Base-by-base conservation (phyloP, 2,888 invertebrate genomes). In the Platerodrilus igneus region DNA sequence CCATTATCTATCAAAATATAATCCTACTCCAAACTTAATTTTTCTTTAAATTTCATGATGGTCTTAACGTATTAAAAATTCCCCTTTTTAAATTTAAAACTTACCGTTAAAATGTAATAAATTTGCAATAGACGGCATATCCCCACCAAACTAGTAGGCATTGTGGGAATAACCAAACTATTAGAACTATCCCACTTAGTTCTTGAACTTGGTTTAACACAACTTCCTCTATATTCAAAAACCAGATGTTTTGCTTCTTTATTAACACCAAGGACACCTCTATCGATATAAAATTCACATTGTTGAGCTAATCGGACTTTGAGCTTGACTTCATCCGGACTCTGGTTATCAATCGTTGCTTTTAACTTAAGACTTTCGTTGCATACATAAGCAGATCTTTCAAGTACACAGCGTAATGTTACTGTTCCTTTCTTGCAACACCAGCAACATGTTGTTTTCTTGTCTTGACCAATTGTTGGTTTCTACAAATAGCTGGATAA, bases 211-310 rank as follows among this genome's bases (percentile, higher is more conserved):
- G 81, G 76, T 41, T 71, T 67, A 3, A 83, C 78, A 11, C 75
- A 71, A 48, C 79, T 79, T 2, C 81, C 80, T 51, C 79, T 68
- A 60, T 82, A 82, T 62, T 86, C 84, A 56, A 84, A 74, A 21
- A 85, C 82, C 15, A 78, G 70, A 59, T 82, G 83, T 49, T 75
- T 76, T 27, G 77, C 62, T 53, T 81, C 81, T 59, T 84, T 85
- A 54, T 75, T 80, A 37, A 84, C 76, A 1, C 83, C 84, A 36
- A 84, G 66, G 5, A 83, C 83, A 13, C 82, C 83, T 50, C 83
- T 74, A 62, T 84, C 83, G 51, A 86, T 83, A 63, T 80, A 82
- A 62, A 80, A 85, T 62, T 85, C 83, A 40, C 85, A 81, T 59
- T 80, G 77, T 78, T 86, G 73, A 28, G 71, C 65, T 25, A 68